Percentiles rank a stretch among this genome's conserved stretches.
Evolutionary conservation across 2,888 invertebrate genomes (phyloP).

Genomic region (Taphrorychus bicolor): DNA sequence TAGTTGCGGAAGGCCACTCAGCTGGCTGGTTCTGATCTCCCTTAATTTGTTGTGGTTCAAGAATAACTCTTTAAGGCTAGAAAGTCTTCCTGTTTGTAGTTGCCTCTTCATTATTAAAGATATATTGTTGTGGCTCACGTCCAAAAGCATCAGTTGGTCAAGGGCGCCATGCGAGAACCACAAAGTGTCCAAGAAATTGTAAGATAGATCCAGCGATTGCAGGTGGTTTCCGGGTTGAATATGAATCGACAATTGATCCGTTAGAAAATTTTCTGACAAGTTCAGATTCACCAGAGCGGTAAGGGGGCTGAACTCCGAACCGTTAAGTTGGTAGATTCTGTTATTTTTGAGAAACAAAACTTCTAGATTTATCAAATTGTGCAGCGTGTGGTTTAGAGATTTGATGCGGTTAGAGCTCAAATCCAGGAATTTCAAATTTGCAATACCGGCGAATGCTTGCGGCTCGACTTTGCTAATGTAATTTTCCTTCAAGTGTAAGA

Average conservation of each 20-base stretch:
- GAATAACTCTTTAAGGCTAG: conserved; percentile 48
- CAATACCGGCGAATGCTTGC: conserved; percentile 52
- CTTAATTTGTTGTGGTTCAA: conserved; percentile 51
- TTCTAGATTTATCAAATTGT: conserved; percentile 39
- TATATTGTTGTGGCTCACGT: conserved; percentile 52
- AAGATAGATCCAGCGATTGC: conserved; percentile 48
- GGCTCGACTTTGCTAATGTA: conserved; percentile 49
- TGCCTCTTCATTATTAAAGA: conserved; percentile 46
- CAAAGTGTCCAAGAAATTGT: conserved; percentile 50
- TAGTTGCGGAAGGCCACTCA: conserved; percentile 54
- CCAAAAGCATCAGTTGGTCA: conserved; percentile 49
- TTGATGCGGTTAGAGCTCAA: conserved; percentile 51
- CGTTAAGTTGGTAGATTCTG: conserved; percentile 45
- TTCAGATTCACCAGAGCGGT: conserved; percentile 48
- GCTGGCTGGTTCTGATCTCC: conserved; percentile 51
- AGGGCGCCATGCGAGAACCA: conserved; percentile 37
- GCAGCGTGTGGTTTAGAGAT: conserved; percentile 10
- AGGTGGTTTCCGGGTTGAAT: conserved; percentile 46
- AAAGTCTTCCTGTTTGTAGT: conserved; percentile 48
- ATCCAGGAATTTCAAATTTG: conserved; percentile 48
- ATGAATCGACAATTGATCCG: conserved; percentile 38
- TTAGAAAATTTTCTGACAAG: conserved; percentile 47
- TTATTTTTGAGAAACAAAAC: conserved; percentile 52
- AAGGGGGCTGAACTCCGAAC: conserved; percentile 50
- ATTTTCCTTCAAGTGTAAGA: conserved; percentile 51